Evolutionary conservation across 2,797 vertebrate species (phyloP), one percentile per base, ranked within the genome.

Genomic region (Zalophus californianus): DNA sequence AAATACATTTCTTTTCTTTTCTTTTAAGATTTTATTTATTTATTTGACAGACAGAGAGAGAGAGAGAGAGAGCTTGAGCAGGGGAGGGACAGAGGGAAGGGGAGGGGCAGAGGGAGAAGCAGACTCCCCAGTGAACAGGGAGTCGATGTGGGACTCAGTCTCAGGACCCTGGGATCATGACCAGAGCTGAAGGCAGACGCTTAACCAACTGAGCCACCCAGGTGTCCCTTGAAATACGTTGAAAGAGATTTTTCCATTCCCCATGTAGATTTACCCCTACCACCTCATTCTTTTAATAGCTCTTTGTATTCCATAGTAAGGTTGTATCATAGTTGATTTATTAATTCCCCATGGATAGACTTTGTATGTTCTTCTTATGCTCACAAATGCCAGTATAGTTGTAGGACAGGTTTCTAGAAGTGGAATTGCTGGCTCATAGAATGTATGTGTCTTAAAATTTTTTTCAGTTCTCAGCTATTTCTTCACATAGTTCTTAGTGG

Each of bases 331-430:
- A 23, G 29, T 48, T 80, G 75, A 54, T 82, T 86, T 82, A 14
- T 86, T 86, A 82, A 80, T 82, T 80, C 32, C 21, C 38, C 72
- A n/a, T 27, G 10, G 15, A 68, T 64, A 88, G 79, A 77, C 11
- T 77, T 52, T 50, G 64, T 80, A 6, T 58, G n/a, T 66, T 77
- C 54, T 29, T n/a, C 52, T 21, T 60, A 52, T 56, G 79, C 44
- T 95, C 54, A 77, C 4, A 25, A 70, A 64, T 70, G 35, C 23
- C 25, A 50, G 38, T 20, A 9, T 38, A 82, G 89, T 70, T 86
- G 75, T 68, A 62, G 66, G 52, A 62, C 35, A 73, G 60, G 87
- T 95, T 97, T 86, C 72, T 52, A 73, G 29, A 96, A 95, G 64
- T 80, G 48, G 68, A 54, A 52, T 50, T n/a, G 50, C 52, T 88